phyloP scores from a whole-genome alignment of 2,113 vertebrate species.

The Cyanocitta stelleri region DNA sequence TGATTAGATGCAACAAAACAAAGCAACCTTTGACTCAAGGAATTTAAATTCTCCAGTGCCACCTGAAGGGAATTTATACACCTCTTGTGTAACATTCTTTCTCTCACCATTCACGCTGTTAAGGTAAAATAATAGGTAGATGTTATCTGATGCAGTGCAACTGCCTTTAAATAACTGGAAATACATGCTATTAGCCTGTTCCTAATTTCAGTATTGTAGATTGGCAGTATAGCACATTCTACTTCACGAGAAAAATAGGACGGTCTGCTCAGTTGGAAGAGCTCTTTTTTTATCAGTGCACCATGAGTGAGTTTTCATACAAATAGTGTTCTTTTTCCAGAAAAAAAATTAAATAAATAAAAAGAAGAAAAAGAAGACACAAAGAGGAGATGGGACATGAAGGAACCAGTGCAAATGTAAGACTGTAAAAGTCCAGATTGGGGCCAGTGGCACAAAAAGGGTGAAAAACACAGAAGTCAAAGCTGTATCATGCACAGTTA shows the following conservation, averaged over 20 bases:
- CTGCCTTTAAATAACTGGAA: neutral
- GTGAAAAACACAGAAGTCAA: neutral
- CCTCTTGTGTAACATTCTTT: neutral
- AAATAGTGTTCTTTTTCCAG: neutral
- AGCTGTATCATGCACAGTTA: neutral
- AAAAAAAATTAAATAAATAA: rapidly evolving
- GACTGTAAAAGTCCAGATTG: neutral
- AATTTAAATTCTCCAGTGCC: neutral
- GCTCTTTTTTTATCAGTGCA: neutral
- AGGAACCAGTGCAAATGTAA: neutral
- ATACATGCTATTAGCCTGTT: neutral
- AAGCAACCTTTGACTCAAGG: neutral
- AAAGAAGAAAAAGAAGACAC: neutral
- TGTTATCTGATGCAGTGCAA: neutral
- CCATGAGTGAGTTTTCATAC: neutral
- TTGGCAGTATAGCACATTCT: neutral
- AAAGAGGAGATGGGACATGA: neutral
- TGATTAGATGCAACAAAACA: neutral
- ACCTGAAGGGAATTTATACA: neutral
- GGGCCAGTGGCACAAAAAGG: neutral
- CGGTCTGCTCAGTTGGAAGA: neutral
- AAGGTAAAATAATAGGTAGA: neutral
- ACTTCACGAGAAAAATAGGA: neutral
- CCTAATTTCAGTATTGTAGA: neutral
- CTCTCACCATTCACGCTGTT: neutral